A percentile compares a stretch with the other conserved stretches of the same genome.
Evolutionary conservation across 2,797 vertebrate species (phyloP).

Genomic region (Hirundo rustica): DNA sequence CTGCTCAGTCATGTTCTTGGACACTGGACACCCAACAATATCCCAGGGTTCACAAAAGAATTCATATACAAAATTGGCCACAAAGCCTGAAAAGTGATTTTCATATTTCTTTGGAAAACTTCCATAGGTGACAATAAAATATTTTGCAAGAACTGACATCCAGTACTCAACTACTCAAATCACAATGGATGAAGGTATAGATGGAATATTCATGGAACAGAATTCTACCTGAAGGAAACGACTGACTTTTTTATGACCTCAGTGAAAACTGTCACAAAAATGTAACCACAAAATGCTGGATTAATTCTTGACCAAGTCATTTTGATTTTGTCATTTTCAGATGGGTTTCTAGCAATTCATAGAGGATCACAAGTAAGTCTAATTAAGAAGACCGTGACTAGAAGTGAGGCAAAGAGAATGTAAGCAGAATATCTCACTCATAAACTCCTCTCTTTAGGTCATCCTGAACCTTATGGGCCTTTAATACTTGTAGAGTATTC

Average conservation of each 20-base stretch:
- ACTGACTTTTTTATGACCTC: not conserved
- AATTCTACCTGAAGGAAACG: not conserved
- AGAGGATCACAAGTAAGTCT: not conserved
- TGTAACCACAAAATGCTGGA: not conserved
- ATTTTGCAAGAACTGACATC: not conserved
- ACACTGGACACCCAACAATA: not conserved
- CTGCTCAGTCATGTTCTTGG: not conserved
- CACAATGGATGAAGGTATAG: not conserved
- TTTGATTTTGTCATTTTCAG: not conserved
- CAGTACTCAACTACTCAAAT: not conserved
- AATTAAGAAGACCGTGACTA: not conserved
- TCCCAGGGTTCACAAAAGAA: not conserved
- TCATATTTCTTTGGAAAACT: not conserved
- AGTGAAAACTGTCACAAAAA: not conserved
- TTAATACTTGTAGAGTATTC: not conserved
- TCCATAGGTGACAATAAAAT: not conserved
- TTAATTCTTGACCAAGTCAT: not conserved
- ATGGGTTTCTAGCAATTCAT: not conserved
- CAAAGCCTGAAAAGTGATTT: not conserved
- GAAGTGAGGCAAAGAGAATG: not conserved
- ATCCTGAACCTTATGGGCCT: not conserved
- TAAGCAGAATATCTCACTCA: not conserved
- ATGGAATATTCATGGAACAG: not conserved
- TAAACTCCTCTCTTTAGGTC: not conserved
- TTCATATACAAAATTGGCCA: not conserved